These are phyloP conservation scores for Lerema accius DNA, from an alignment of 1,140 invertebrate genomes.

Conservation along the genomic window DNA sequence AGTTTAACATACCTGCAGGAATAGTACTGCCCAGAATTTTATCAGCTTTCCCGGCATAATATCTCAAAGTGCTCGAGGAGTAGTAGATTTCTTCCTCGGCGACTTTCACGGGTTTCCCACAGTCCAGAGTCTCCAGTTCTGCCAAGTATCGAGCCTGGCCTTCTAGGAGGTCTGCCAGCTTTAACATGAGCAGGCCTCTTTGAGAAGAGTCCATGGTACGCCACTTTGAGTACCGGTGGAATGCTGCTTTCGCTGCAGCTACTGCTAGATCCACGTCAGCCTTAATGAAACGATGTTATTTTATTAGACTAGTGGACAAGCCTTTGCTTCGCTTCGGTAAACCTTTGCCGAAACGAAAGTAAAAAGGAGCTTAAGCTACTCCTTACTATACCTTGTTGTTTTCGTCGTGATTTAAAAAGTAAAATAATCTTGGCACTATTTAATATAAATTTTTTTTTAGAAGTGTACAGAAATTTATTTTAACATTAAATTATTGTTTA, in stretches of 20 bases:
- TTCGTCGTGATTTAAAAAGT: too few relatives aligned
- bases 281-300: conserved; percentile 64
- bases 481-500: too few relatives aligned
- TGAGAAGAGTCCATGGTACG: conserved; percentile 88
- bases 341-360: too few relatives aligned
- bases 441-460: too few relatives aligned
- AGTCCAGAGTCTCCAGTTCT: conserved; percentile 87
- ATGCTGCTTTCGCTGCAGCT: conserved; percentile 89
- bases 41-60: conserved; percentile 90
- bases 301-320: too few relatives aligned
- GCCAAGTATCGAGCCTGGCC: conserved; percentile 87
- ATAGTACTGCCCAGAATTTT: conserved; percentile 87
- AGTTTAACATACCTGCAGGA: conserved; percentile 58
- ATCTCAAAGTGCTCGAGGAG: conserved; percentile 83
- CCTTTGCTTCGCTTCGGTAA: too few relatives aligned
- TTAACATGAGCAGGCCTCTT: conserved; percentile 80
- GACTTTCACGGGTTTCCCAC: conserved; percentile 87
- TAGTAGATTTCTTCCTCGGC: conserved; percentile 84
- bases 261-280: conserved; percentile 93
- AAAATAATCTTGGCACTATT: too few relatives aligned
- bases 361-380: too few relatives aligned
- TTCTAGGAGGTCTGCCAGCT: conserved; percentile 89
- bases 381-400: too few relatives aligned
- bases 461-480: too few relatives aligned
- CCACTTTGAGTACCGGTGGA: conserved; percentile 88